Evolutionary conservation across 1,140 invertebrate genomes (phyloP), one percentile per base, ranked within the genome.

Genomic region (Sogatella furcifera): DNA sequence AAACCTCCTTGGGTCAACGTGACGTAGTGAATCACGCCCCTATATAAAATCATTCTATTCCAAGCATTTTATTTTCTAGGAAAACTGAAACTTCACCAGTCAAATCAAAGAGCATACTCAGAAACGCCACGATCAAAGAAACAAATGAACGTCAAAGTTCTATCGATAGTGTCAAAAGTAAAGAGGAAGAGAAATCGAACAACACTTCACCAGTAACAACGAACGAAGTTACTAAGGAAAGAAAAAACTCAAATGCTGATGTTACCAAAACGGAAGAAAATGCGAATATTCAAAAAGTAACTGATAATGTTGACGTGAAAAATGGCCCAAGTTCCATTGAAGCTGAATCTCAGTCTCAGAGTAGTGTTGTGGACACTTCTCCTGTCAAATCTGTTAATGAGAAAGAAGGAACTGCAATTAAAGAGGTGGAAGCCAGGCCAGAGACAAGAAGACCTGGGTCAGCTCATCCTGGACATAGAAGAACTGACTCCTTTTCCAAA

Each of bases 381-480:
- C 22, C 44, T 42, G 17, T 5, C 24, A 44, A 60, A 14, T 38
- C 28, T 22, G 55, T 41, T 14, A 19, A 24, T 44, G 43, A 59
- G 57, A 54, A 61, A 10, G 42, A 15, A 57, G 70, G 72, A 64
- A 70, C 68, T 64, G 69, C 72, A 60, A 49, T 61, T 68, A 6
- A 72, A 67, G 59, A 70, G 70, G 62, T 44, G 54, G 52, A 57
- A 66, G 57, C 63, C 58, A 41, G 21, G n/a, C 11, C 52, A 52
- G 24, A n/a, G 3, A 31, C 41, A 22, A 60, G 60, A 57, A 28
- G 43, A 46, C 60, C 53, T 22, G 19, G 34, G 5, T 52, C 54
- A 43, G 46, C 46, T 14, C 55, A 19, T 38, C 55, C 31, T 6
- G 41, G 41, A 14, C 57, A 49, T 49, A 49, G 46, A 15, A 49